phyloP scores from a whole-genome alignment of 2,113 vertebrate genomes.

The Gallinago jamesoni region DNA sequence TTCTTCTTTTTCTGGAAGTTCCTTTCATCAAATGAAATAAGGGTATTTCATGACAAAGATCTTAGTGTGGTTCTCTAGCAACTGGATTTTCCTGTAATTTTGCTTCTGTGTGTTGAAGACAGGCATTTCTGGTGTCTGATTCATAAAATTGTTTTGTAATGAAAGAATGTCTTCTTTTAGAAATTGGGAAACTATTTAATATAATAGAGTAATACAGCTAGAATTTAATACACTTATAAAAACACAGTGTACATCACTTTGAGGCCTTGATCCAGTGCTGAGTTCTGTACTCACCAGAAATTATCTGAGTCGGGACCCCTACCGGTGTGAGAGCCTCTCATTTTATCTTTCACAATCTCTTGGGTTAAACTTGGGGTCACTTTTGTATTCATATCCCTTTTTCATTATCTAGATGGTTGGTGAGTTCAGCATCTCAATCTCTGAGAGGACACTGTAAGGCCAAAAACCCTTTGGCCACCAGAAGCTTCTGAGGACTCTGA shows the following conservation, averaged over 20 bases:
- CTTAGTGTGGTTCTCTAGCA: background rate
- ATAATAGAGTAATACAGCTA: background rate
- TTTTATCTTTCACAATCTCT: background rate
- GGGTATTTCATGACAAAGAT: background rate
- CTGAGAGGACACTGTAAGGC: background rate
- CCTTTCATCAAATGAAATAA: constrained; percentile 35
- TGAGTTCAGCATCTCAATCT: background rate
- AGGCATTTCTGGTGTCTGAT: background rate
- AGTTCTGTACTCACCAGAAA: background rate
- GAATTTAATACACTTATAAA: background rate
- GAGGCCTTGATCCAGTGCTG: background rate
- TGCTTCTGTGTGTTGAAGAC: background rate
- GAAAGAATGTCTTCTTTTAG: background rate
- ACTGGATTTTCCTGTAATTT: background rate
- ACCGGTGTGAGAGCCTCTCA: background rate
- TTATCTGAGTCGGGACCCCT: fast-evolving
- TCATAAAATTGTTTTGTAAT: background rate
- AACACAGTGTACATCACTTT: background rate
- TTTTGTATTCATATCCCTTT: background rate
- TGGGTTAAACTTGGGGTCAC: background rate
- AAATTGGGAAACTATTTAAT: background rate
- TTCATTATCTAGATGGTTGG: background rate
- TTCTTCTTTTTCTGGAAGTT: constrained; percentile 54
- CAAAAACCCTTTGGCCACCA: background rate
- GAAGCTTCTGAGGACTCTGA: background rate